phyloP scores from a whole-genome alignment of 2,113 vertebrate genomes.

The Grammomys surdaster region DNA sequence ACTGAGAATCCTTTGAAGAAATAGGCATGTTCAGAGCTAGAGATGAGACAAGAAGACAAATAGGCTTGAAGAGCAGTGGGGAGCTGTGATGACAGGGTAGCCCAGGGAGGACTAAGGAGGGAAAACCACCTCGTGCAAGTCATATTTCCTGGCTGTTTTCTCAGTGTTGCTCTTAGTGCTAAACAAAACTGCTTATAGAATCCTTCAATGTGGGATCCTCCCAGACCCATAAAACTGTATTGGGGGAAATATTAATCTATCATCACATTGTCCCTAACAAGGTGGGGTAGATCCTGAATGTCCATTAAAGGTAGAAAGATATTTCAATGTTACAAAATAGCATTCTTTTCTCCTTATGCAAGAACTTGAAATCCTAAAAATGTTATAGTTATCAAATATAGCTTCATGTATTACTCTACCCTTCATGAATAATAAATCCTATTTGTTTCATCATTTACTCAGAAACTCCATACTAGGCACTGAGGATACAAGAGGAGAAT shows the following conservation, averaged over 20 bases:
- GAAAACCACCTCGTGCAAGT: neutral
- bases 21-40: neutral
- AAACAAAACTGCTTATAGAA: constrained; percentile 6
- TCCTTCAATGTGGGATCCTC: neutral
- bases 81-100: neutral
- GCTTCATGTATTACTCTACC: neutral
- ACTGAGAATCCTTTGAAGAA: neutral
- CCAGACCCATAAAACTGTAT: neutral
- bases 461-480: neutral
- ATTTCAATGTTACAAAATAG: neutral
- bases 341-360: neutral
- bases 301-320: neutral
- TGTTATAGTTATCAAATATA: neutral
- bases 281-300: neutral
- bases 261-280: neutral
- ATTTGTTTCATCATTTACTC: neutral
- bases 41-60: neutral
- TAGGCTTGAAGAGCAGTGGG: neutral
- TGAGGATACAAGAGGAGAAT: neutral
- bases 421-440: neutral
- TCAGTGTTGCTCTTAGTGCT: neutral
- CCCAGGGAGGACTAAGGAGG: neutral
- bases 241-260: neutral
- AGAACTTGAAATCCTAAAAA: neutral
- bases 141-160: neutral